A percentile compares a stretch with the other conserved stretches of the same genome.
phyloP scores from a whole-genome alignment of 2,888 invertebrate species.

The Zelleria hepariella region DNA sequence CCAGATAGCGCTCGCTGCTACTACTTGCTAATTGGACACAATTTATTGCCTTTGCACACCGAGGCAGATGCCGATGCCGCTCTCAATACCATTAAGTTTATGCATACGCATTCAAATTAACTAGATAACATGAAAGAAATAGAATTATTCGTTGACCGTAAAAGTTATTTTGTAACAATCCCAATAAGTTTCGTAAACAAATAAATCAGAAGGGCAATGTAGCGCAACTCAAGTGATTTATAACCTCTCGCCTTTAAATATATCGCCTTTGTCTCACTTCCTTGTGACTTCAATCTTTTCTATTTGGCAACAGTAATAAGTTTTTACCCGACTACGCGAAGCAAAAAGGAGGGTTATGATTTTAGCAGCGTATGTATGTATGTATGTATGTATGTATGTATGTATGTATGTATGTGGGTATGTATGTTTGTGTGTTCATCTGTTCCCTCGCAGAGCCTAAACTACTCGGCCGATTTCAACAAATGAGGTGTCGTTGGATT shows the following conservation, averaged over 20 bases:
- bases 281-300: neutral
- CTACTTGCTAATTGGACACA: slow-evolving; percentile 58
- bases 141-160: too few species aligned
- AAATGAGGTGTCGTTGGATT: too few species aligned
- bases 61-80: slow-evolving; percentile 6
- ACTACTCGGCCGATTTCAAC: too few species aligned
- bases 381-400: too few species aligned
- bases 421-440: too few species aligned
- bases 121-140: neutral
- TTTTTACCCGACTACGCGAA: neutral
- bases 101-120: neutral
- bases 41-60: slow-evolving; percentile 48
- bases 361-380: too few species aligned
- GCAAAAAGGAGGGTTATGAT: too few species aligned
- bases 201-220: neutral
- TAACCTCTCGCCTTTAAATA: neutral
- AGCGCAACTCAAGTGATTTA: neutral
- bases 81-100: neutral
- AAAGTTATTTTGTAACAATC: too few species aligned
- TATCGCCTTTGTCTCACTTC: neutral
- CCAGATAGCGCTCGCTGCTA: slow-evolving; percentile 40
- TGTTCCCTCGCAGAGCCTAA: too few species aligned
- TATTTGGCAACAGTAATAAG: neutral
- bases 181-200: neutral
- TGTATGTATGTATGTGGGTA: too few species aligned